Percentiles rank a stretch among this genome's conserved stretches.
These are phyloP conservation scores for Mergus octosetaceus DNA, from an alignment of 2,797 vertebrate genomes.

Conservation along the genomic window DNA sequence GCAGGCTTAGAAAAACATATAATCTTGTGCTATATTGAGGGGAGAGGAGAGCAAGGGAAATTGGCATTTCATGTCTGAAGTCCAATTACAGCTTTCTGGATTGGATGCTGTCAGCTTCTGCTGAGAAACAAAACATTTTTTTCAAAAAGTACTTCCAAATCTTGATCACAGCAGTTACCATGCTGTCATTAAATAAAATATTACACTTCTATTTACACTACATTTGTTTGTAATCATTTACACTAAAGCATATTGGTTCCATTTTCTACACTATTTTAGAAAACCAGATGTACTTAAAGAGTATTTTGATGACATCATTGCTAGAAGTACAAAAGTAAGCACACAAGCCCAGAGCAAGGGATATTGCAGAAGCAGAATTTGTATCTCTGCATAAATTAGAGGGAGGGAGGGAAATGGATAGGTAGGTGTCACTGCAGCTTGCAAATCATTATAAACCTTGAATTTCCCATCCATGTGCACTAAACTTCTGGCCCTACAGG, in stretches of 20 bases:
- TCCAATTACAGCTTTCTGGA: not conserved
- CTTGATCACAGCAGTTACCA: not conserved
- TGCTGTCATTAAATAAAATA: not conserved
- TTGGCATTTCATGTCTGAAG: not conserved
- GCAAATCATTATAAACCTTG: not conserved
- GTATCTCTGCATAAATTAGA: not conserved
- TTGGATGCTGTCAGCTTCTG: not conserved
- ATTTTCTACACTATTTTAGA: not conserved
- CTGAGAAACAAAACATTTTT: not conserved
- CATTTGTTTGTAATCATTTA: not conserved
- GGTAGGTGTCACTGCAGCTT: not conserved
- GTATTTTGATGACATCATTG: not conserved
- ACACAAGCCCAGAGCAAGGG: not conserved
- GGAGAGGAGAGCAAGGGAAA: not conserved
- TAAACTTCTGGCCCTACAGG: not conserved
- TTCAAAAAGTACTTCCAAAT: not conserved
- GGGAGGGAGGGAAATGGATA: not conserved
- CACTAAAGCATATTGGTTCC: not conserved
- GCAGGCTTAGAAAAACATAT: not conserved
- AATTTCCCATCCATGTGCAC: not conserved
- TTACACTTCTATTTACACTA: not conserved
- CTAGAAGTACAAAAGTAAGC: not conserved
- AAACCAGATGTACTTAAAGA: not conserved
- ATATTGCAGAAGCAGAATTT: not conserved
- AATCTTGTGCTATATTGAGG: not conserved